Evolutionary conservation across 1,140 invertebrate species (phyloP).

Genomic region (Pogonognathellus flavescens): DNA sequence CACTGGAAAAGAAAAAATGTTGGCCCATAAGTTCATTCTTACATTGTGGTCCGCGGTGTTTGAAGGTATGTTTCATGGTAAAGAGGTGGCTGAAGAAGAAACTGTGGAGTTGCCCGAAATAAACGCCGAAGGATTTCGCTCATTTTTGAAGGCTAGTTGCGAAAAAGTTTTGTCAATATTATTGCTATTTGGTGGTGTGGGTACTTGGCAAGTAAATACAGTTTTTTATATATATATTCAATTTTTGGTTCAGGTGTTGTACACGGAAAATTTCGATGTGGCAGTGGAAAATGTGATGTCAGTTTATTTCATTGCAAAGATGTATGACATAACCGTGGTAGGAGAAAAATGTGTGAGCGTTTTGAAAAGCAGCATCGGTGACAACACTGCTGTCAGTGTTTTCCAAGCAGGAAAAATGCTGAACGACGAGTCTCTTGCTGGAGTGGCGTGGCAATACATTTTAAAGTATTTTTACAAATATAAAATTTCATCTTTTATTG

Average conservation of each 20-base stretch:
- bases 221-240: background rate
- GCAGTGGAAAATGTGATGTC: conserved; percentile 57
- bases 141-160: conserved; percentile 56
- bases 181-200: too few species aligned
- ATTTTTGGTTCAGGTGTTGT: conserved; percentile 48
- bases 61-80: conserved; percentile 87
- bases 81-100: conserved; percentile 20
- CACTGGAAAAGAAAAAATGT: conserved; percentile 71
- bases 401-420: conserved; percentile 58
- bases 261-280: conserved; percentile 61
- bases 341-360: conserved; percentile 55
- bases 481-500: too few species aligned
- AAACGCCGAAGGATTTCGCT: conserved; percentile 36
- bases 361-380: conserved; percentile 55
- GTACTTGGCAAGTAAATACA: too few species aligned
- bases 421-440: conserved; percentile 49
- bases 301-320: conserved; percentile 56
- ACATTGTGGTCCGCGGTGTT: conserved; percentile 87
- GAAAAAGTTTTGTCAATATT: too few species aligned
- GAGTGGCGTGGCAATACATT: conserved; percentile 53
- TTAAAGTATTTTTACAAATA: too few species aligned
- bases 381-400: conserved; percentile 58
- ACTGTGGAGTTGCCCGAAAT: conserved; percentile 45
- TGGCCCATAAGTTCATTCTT: conserved; percentile 87
- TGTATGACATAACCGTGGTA: conserved; percentile 33